phyloP scores from a whole-genome alignment of 2,797 vertebrate species.

The Malurus splendens region DNA sequence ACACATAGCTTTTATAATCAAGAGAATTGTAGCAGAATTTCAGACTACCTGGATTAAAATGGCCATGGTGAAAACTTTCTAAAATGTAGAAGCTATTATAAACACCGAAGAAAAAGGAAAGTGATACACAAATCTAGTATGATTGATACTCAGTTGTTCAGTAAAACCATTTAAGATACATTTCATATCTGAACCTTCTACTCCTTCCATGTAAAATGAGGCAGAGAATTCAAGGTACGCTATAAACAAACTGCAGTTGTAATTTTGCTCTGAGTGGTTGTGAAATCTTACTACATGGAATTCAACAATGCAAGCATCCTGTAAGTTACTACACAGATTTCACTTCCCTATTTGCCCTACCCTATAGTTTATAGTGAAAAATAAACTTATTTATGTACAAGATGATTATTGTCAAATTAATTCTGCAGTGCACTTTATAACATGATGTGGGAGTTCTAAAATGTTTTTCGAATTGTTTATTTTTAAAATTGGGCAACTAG shows the following conservation, averaged over 20 bases:
- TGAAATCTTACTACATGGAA: background rate
- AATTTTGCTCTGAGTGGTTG: background rate
- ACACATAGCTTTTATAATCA: background rate
- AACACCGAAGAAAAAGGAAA: background rate
- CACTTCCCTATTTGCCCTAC: background rate
- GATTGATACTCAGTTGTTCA: background rate
- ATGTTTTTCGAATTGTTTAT: background rate
- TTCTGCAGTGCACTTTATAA: background rate
- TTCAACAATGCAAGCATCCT: background rate
- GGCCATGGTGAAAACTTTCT: background rate
- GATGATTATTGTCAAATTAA: background rate
- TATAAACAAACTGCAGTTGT: background rate
- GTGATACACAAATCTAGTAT: background rate
- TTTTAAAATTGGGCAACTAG: background rate
- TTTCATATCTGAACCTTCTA: background rate
- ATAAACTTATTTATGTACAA: background rate
- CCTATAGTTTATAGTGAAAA: background rate
- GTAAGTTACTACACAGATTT: background rate
- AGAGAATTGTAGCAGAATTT: background rate
- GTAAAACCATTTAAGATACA: background rate
- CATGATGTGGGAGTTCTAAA: background rate
- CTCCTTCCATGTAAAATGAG: background rate
- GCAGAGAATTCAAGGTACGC: background rate
- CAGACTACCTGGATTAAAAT: background rate
- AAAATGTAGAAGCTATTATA: background rate